Percentiles rank a stretch among this genome's conserved stretches.
Evolutionary conservation across 2,113 vertebrate species (phyloP).

Genomic region (Enhydra lutris): DNA sequence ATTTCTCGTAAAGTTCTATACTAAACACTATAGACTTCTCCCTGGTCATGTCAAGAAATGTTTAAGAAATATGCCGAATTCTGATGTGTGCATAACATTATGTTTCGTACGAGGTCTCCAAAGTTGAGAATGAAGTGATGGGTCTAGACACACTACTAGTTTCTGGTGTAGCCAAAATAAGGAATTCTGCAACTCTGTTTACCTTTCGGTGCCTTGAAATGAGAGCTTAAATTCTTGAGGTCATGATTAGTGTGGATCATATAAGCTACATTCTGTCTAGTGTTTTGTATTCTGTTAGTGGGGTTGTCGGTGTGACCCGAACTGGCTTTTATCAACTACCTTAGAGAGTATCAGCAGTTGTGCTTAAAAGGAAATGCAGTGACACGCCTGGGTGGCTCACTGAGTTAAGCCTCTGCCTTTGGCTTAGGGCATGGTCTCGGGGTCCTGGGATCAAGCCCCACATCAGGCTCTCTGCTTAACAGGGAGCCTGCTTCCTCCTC

Average conservation of each 20-base stretch:
- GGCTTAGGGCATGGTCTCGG: too few relatives aligned
- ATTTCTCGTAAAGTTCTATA: background rate
- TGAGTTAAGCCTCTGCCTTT: too few relatives aligned
- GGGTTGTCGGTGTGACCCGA: background rate
- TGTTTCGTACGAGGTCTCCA: background rate
- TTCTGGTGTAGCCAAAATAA: background rate
- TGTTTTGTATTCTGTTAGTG: background rate
- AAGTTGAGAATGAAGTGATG: background rate
- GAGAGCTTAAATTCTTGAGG: background rate
- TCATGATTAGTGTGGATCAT: background rate
- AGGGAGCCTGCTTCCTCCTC: too few relatives aligned
- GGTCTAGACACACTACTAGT: background rate
- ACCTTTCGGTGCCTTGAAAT: background rate
- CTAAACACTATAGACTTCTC: background rate
- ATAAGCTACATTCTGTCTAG: background rate
- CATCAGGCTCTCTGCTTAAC: too few relatives aligned
- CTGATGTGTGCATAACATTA: background rate
- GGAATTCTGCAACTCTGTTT: background rate
- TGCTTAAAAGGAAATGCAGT: background rate
- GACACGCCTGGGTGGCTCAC: too few relatives aligned
- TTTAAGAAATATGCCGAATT: background rate
- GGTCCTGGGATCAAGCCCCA: too few relatives aligned
- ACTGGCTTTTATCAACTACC: background rate
- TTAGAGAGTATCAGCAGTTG: background rate
- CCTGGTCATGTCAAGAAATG: background rate